Conservation (phyloP, 2,888 invertebrate species). For the Ennomos quercinarius region DNA sequence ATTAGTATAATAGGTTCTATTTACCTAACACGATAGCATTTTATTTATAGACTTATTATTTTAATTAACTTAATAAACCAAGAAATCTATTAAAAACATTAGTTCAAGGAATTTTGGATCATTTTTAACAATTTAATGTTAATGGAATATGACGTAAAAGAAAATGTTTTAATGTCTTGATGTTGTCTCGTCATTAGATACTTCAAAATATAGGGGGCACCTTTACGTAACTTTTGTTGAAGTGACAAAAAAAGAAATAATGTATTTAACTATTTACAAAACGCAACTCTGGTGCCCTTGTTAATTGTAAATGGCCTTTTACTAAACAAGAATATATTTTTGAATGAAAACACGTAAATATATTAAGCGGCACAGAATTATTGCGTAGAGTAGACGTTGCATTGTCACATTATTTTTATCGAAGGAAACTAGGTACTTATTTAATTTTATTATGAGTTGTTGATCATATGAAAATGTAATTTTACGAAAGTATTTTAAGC, state of each 20-base stretch:
- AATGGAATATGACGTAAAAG: conserved; percentile 44
- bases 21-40: conserved; percentile 60
- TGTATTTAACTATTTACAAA: conserved; percentile 5
- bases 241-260: conserved; percentile 4
- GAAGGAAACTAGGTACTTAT: conserved; percentile 50
- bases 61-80: conserved; percentile 23
- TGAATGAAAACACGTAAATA: conserved; percentile 41
- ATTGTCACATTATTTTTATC: conserved; percentile 45
- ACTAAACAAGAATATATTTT: conserved; percentile 55
- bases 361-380: conserved; percentile 44
- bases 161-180: conserved; percentile 62
- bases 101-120: conserved; percentile 19
- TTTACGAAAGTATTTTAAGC: conserved; percentile 68
- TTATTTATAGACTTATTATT: conserved; percentile 47
- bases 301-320: conserved; percentile 57
- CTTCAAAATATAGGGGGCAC: conserved; percentile 45
- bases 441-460: conserved; percentile 49
- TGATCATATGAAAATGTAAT: conserved; percentile 56
- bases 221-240: conserved; percentile 16
- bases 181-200: conserved; percentile 69
- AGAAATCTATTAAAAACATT: not conserved
- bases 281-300: conserved; percentile 41
- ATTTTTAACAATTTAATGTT: conserved; percentile 43
- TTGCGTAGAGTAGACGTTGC: conserved; percentile 45
- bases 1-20: conserved; percentile 53